Evolutionary conservation across 2,113 vertebrate species (phyloP).

Genomic region (Phyllostomus hastatus): DNA sequence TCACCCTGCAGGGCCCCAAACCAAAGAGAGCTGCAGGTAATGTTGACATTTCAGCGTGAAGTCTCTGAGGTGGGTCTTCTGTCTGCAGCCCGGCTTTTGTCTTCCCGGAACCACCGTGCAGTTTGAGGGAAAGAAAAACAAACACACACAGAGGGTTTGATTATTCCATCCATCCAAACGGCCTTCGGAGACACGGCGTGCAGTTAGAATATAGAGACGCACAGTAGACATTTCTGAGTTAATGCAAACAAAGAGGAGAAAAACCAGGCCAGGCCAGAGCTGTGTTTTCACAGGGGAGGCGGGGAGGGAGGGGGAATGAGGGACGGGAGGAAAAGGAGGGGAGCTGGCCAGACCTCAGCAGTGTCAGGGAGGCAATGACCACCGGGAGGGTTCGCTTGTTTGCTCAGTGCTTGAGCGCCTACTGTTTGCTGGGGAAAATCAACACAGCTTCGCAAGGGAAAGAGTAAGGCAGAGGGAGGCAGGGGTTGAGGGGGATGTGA

Average conservation of each 20-base stretch:
- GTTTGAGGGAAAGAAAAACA: neutral
- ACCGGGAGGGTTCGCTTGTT: accelerated
- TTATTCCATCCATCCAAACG: neutral
- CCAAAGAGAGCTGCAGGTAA: neutral
- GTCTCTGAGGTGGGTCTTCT: neutral
- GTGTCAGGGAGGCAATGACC: neutral
- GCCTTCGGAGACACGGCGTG: neutral
- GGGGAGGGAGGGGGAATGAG: neutral
- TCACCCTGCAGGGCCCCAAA: neutral
- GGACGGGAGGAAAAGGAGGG: neutral
- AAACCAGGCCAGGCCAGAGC: neutral
- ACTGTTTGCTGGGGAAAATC: neutral
- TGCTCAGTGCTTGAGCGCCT: neutral
- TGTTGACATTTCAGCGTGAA: neutral
- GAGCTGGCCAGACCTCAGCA: neutral
- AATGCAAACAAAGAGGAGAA: neutral
- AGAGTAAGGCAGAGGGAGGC: neutral
- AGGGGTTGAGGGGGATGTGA: too few relatives aligned
- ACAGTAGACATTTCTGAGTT: neutral
- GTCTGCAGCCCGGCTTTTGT: neutral
- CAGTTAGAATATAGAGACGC: neutral
- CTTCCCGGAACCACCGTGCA: neutral
- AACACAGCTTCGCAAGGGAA: neutral
- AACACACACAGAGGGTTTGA: neutral
- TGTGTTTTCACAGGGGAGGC: neutral